A percentile compares a stretch with the other conserved stretches of the same genome.
Conservation (phyloP, 2,113 vertebrate species). For the crab-eating macaque (Macaca fascicularis) region DNA sequence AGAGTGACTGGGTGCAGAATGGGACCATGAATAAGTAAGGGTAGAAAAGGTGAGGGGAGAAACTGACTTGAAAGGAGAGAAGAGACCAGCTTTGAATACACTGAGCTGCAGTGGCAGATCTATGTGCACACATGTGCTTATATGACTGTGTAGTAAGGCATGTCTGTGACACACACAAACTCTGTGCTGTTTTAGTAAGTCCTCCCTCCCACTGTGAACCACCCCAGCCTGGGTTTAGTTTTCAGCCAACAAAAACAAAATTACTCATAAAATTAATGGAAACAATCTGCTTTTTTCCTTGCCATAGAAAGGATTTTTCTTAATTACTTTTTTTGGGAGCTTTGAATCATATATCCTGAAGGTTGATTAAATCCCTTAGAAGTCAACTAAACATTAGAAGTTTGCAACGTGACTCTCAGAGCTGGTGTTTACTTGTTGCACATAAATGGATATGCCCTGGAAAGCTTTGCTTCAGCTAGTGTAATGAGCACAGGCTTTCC, state of each 20-base stretch:
- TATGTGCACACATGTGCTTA: neutral
- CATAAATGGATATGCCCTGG: constrained; percentile 66
- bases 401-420: constrained; percentile 42
- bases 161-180: constrained; percentile 71
- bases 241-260: constrained; percentile 82
- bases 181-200: constrained; percentile 65
- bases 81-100: neutral
- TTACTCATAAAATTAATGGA: constrained; percentile 84
- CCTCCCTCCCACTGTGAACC: constrained; percentile 32
- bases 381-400: constrained; percentile 73
- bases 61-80: fast-evolving
- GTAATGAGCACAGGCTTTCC: neutral
- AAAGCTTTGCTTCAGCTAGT: constrained; percentile 62
- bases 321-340: constrained; percentile 79
- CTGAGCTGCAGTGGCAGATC: neutral
- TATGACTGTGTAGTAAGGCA: neutral
- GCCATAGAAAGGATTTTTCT: constrained; percentile 81
- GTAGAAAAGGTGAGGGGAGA: neutral
- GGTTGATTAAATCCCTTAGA: constrained; percentile 81
- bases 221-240: constrained; percentile 68
- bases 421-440: constrained; percentile 56
- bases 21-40: neutral
- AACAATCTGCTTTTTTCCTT: constrained; percentile 82
- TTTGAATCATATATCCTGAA: constrained; percentile 81
- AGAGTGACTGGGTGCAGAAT: neutral